Percentiles rank a stretch among this genome's conserved stretches.
These are phyloP conservation scores for Arvicola amphibius DNA, from an alignment of 2,797 vertebrate genomes.

Conservation along the genomic window DNA sequence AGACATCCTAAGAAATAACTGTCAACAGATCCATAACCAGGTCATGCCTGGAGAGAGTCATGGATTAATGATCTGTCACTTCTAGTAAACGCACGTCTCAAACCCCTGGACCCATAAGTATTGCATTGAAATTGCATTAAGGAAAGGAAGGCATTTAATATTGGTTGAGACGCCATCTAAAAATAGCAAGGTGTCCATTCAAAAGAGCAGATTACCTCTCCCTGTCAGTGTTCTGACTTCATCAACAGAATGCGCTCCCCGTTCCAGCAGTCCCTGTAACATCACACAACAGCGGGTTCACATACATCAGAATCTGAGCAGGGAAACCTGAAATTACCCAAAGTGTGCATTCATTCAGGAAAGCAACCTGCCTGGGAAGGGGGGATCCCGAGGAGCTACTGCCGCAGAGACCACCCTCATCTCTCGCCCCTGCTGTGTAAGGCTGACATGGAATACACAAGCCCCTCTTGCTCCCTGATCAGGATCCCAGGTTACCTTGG, in stretches of 20 bases:
- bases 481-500: not conserved
- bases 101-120: not conserved
- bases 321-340: not conserved
- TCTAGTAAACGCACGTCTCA: slow-evolving; percentile 81
- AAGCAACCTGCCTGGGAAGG: too few relatives aligned
- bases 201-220: not conserved
- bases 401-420: not conserved
- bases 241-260: not conserved
- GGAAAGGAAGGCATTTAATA: slow-evolving; percentile 49
- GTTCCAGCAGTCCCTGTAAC: not conserved
- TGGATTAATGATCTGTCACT: slow-evolving; percentile 81
- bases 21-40: slow-evolving; percentile 65
- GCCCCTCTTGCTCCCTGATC: not conserved
- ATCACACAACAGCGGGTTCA: not conserved
- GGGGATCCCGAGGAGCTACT: not conserved
- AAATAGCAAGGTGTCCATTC: slow-evolving; percentile 55
- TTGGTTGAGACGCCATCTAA: slow-evolving; percentile 52
- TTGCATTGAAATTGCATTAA: slow-evolving; percentile 75
- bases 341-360: not conserved
- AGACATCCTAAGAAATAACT: slow-evolving; percentile 80
- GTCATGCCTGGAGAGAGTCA: slow-evolving; percentile 64
- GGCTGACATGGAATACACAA: not conserved
- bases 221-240: not conserved
- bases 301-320: not conserved
- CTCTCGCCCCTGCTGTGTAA: not conserved